Evolutionary conservation across 2,113 vertebrate genomes (phyloP), one percentile per base, ranked within the genome.

Genomic region (Gasterosteus aculeatus): DNA sequence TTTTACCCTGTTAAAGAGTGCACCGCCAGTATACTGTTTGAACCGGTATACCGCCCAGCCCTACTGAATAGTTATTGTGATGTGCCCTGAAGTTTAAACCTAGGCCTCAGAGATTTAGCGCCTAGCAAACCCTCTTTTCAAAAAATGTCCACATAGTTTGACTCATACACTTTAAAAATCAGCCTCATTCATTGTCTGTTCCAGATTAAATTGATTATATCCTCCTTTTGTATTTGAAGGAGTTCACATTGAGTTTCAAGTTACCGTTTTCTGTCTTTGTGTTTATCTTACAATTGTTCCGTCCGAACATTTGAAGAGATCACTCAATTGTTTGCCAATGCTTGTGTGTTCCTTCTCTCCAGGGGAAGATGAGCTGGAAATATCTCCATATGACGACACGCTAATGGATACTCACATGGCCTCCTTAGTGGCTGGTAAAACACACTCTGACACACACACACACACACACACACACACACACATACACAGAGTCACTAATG

Each of bases 371-470:
- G 92, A 93, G 42, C 63, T 91, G 58, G 92, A 91, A 81, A 72
- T 65, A 11, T 92, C 92, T 64, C 92, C 92, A 1, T 93, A 93
- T 69, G 88, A 92, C 3, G 81, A 91, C 69, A 80, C 85, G 33
- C 49, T 73, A 14, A 74, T 83, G 76, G 87, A 93, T 46, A 81
- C 77, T 41, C 89, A 68, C 18, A 91, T 92, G 91, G 90, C 91
- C 22, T 92, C 92, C 6, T 82, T 93, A 72, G 87, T 89, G 35
- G 78, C 92, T 81, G 91, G 92, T 93, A 89, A 77, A 60, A 71
- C 46, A 62, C 57, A 80, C 68, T 12, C 16, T 10, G 6, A 57
- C 70, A 75, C 19, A 61, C 39, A 31, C 38, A 58, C 33, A 57
- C 26, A 14, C 42, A 60, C 72, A 62, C 66, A 69, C 62, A 54